Evolutionary conservation across 2,113 vertebrate species (phyloP).

Genomic region (Leucosticte australis): DNA sequence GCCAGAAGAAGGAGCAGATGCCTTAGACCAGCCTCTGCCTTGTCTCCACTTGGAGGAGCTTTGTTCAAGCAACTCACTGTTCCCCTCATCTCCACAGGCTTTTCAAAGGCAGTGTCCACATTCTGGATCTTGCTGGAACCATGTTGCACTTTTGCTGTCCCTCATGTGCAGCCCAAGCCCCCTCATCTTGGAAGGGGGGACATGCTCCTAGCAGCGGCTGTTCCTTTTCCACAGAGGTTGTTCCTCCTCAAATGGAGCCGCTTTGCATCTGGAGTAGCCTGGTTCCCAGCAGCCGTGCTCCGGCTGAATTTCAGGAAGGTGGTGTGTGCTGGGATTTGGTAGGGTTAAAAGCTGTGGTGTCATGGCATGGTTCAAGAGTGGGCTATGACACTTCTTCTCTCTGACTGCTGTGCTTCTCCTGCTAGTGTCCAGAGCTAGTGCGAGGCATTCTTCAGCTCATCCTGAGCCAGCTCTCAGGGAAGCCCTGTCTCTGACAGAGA

Average conservation of each 20-base stretch:
- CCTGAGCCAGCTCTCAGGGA: not conserved
- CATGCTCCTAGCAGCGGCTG: not conserved
- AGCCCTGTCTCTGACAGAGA: not conserved
- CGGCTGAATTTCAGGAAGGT: not conserved
- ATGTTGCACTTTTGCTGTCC: not conserved
- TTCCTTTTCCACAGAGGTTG: not conserved
- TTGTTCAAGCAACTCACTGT: not conserved
- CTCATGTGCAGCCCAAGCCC: not conserved
- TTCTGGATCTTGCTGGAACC: not conserved
- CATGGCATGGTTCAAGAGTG: not conserved
- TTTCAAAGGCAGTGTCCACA: accelerated
- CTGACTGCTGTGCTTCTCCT: not conserved
- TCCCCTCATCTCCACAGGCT: accelerated
- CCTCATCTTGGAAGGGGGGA: not conserved
- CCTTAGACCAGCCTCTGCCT: not conserved
- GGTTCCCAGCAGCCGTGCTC: accelerated
- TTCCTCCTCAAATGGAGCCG: accelerated
- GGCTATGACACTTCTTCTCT: not conserved
- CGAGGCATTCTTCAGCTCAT: not conserved
- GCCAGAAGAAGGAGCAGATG: not conserved
- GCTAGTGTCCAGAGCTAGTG: not conserved
- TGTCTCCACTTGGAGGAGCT: not conserved
- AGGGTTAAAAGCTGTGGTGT: not conserved
- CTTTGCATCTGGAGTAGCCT: not conserved
- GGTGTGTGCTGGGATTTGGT: accelerated